phyloP scores from a whole-genome alignment of 2,888 invertebrate genomes.

The Rotaria socialis region DNA sequence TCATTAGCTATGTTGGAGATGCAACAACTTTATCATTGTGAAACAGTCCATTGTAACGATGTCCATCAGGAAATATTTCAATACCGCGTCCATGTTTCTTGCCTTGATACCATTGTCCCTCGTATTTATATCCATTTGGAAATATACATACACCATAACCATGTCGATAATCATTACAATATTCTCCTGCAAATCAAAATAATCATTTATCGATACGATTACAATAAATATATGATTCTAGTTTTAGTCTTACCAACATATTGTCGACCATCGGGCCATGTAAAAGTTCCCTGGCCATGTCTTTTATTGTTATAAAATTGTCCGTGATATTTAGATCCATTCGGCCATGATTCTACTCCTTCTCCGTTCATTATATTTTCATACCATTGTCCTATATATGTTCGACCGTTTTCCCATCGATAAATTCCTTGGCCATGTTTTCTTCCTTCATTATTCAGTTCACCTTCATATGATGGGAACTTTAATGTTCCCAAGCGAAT shows the following conservation, averaged over 20 bases:
- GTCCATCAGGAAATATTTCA: neutral
- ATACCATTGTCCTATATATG: neutral
- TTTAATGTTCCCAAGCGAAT: neutral
- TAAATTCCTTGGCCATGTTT: neutral
- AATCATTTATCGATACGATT: neutral
- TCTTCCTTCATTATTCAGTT: neutral
- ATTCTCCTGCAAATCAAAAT: neutral
- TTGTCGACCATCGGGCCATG: conserved; percentile 1
- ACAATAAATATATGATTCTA: neutral
- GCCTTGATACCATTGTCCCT: neutral
- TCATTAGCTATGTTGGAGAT: neutral
- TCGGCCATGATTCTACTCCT: neutral
- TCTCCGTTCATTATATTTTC: neutral
- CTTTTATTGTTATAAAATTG: neutral
- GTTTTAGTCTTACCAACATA: neutral
- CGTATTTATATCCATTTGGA: conserved; percentile 24
- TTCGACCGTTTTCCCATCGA: neutral
- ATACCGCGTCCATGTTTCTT: neutral
- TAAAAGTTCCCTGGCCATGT: neutral
- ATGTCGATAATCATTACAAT: neutral
- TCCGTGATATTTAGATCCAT: conserved; percentile 25
- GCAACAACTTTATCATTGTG: neutral
- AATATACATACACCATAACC: neutral
- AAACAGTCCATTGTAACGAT: neutral
- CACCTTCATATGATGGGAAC: neutral